These are phyloP conservation scores for Exocentrus adspersus DNA, from an alignment of 2,888 invertebrate genomes.

Conservation along the genomic window DNA sequence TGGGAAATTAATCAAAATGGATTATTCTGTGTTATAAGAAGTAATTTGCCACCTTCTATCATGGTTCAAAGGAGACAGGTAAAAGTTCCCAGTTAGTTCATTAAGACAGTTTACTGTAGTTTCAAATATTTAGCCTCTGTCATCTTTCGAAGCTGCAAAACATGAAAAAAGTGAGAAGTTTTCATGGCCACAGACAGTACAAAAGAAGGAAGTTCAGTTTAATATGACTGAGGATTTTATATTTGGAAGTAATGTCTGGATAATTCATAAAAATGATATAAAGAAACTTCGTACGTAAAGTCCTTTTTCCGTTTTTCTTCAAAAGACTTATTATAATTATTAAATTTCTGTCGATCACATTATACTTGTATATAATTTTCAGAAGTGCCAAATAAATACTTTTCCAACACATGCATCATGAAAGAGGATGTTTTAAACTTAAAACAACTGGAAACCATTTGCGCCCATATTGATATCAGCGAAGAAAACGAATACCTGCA, in stretches of 20 bases:
- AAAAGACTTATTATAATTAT: no score
- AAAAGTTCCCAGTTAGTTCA: no score
- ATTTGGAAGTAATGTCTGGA: conserved; percentile 44
- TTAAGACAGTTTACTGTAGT: no score
- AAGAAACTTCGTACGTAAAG: conserved; percentile 51
- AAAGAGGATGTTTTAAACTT: conserved; percentile 63
- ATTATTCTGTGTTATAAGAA: conserved; percentile 70
- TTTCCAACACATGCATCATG: conserved; percentile 55
- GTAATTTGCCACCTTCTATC: conserved; percentile 66
- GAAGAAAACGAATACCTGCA: conserved; percentile 55
- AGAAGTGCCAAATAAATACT: conserved; percentile 58
- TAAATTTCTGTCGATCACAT: no score
- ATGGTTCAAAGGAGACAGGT: conserved; percentile 55
- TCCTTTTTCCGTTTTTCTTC: no score
- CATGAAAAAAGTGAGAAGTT: conserved; percentile 39
- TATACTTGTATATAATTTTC: conserved; percentile 37
- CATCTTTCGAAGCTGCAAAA: conserved; percentile 41
- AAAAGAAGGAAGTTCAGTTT: conserved; percentile 8
- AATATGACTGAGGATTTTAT: conserved; percentile 36
- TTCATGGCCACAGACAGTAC: conserved; percentile 30
- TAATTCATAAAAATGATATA: conserved; percentile 47
- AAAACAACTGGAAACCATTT: conserved; percentile 60
- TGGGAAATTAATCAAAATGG: conserved; percentile 62
- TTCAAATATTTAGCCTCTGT: conserved; percentile 44
- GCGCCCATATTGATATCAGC: conserved; percentile 59